phyloP scores from a whole-genome alignment of 2,888 invertebrate genomes.

The Calameuta pallipes region DNA sequence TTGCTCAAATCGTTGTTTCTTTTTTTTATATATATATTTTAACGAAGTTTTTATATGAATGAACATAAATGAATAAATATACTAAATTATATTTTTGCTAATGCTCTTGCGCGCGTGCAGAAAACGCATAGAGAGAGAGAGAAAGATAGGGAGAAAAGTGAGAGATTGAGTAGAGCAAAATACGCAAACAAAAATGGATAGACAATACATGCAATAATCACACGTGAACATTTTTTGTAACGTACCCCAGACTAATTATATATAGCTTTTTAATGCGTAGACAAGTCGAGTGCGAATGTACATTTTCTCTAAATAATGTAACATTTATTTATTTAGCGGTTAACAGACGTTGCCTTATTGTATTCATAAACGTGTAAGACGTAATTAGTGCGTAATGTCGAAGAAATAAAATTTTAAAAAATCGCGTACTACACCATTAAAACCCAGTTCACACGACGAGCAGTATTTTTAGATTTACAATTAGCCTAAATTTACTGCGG shows the following conservation, averaged over 20 bases:
- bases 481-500: conserved; percentile 54
- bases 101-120: conserved; percentile 38
- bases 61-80: conserved; percentile 48
- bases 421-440: conserved; percentile 12
- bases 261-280: conserved; percentile 8
- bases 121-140: conserved; percentile 22
- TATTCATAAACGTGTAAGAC: conserved; percentile 47
- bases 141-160: conserved; percentile 29
- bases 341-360: conserved; percentile 54
- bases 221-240: conserved; percentile 16
- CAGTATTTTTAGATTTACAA: conserved; percentile 63
- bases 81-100: conserved; percentile 64
- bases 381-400: conserved; percentile 22
- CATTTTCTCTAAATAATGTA: conserved; percentile 25
- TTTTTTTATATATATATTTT: conserved; percentile 55
- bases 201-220: neutral
- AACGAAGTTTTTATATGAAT: conserved; percentile 57
- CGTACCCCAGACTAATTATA: neutral
- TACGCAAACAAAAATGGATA: neutral
- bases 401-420: conserved; percentile 15
- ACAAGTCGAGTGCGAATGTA: conserved; percentile 13
- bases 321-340: conserved; percentile 57
- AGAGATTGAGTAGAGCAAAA: neutral
- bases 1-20: conserved; percentile 64
- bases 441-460: conserved; percentile 52